Percentiles rank a stretch among this genome's conserved stretches.
These are phyloP conservation scores for Coendou prehensilis DNA, from an alignment of 2,797 vertebrate species.

Conservation along the genomic window DNA sequence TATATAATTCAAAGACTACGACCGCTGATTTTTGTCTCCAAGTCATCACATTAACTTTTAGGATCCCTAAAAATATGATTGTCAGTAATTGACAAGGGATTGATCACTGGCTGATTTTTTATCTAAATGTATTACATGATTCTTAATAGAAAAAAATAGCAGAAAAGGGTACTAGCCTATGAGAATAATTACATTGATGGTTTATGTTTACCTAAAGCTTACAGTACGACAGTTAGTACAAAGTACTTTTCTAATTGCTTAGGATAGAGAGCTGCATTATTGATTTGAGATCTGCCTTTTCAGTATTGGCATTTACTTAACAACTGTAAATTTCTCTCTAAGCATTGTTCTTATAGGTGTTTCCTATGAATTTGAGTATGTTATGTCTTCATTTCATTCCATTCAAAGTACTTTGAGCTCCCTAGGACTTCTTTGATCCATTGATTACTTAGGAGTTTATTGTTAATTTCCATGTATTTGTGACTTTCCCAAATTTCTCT, in stretches of 20 bases:
- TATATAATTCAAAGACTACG: constrained; percentile 45
- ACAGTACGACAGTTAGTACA: not conserved
- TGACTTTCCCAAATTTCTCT: constrained; percentile 46
- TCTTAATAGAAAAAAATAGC: not conserved
- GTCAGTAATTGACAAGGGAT: not conserved
- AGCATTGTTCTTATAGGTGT: not conserved
- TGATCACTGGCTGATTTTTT: constrained; percentile 7
- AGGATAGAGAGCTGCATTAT: not conserved
- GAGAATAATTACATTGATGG: not conserved
- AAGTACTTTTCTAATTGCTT: not conserved
- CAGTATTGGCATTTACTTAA: not conserved
- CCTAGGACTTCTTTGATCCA: constrained; percentile 3
- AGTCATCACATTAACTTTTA: constrained; percentile 57
- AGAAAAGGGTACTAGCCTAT: not conserved
- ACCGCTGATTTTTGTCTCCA: constrained; percentile 35
- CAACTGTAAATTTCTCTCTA: not conserved
- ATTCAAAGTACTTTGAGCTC: not conserved
- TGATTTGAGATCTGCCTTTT: not conserved
- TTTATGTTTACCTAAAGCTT: constrained; percentile 7
- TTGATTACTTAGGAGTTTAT: not conserved
- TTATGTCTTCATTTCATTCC: constrained; percentile 13
- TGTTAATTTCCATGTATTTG: constrained; percentile 14
- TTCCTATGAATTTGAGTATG: not conserved
- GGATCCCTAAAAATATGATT: not conserved
- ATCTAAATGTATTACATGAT: not conserved